These are phyloP conservation scores for Sylvia borin DNA, from an alignment of 2,797 vertebrate genomes.

Conservation along the genomic window DNA sequence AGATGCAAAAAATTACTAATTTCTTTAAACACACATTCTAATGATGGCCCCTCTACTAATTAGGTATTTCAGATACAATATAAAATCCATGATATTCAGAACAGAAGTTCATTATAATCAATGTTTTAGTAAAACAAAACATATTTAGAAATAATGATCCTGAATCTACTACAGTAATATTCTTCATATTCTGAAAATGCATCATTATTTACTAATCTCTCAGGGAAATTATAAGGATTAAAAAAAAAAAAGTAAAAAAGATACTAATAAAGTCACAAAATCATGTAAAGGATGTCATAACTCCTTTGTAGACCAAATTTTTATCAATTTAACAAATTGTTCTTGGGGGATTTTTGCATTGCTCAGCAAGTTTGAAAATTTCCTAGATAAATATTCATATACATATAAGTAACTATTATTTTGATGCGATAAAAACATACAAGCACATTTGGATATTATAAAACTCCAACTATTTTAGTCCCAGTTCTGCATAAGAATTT, in stretches of 20 bases:
- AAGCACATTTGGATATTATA: not conserved
- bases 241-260: not conserved
- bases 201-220: not conserved
- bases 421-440: constrained; percentile 32
- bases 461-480: constrained; percentile 31
- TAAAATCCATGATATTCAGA: not conserved
- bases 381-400: constrained; percentile 18
- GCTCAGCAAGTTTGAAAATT: constrained; percentile 27
- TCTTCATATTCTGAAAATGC: not conserved
- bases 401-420: constrained; percentile 27
- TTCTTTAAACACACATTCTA: not conserved
- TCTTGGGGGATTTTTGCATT: constrained; percentile 3
- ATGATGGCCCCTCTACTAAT: not conserved
- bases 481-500: constrained; percentile 30
- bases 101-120: not conserved
- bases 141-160: not conserved
- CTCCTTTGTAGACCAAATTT: not conserved
- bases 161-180: not conserved
- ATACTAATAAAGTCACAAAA: not conserved
- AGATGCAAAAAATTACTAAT: not conserved
- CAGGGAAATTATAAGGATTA: not conserved
- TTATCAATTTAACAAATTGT: not conserved
- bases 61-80: not conserved
- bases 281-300: not conserved
- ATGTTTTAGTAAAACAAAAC: not conserved